Conservation (phyloP, 23 tunicate genomes). For the Halocynthia aurantium region DNA sequence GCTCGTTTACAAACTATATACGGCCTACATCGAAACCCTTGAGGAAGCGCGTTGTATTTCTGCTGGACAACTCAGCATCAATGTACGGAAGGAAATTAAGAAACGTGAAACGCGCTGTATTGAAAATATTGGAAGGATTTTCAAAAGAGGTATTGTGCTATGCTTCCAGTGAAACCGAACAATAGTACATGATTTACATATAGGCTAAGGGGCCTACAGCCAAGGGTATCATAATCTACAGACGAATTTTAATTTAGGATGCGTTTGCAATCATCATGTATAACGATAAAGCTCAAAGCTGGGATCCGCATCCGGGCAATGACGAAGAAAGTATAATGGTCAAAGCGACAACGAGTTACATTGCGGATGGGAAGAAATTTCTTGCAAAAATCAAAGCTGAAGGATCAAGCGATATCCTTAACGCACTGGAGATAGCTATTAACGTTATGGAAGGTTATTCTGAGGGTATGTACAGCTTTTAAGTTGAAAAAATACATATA, state of each 20-base stretch:
- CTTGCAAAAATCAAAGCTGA: slow-evolving; percentile 14
- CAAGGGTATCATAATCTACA: no score
- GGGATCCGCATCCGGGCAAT: slow-evolving; percentile 19
- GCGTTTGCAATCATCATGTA: slow-evolving; percentile 30
- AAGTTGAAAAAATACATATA: background rate
- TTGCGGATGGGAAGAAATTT: slow-evolving; percentile 19
- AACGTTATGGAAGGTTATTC: slow-evolving; percentile 15
- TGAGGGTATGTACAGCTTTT: background rate
- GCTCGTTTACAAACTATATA: no score
- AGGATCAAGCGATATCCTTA: slow-evolving; percentile 32
- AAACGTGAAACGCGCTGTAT: slow-evolving; percentile 32
- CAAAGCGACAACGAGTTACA: slow-evolving; percentile 24
- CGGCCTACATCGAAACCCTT: background rate
- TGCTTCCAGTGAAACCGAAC: no score
- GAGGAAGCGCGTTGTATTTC: slow-evolving; percentile 45
- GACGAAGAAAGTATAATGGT: slow-evolving; percentile 8
- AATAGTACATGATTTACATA: no score
- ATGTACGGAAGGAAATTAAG: slow-evolving; percentile 47
- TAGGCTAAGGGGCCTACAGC: no score
- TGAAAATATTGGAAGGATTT: slow-evolving; percentile 12
- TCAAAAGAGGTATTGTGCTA: background rate
- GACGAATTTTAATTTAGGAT: slow-evolving; percentile 30
- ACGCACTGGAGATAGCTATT: slow-evolving; percentile 26
- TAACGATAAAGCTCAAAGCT: slow-evolving; percentile 24
- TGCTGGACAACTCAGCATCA: slow-evolving; percentile 44